Evolutionary conservation across 2,113 vertebrate genomes (phyloP).

Genomic region (Gymnobelideus leadbeateri): DNA sequence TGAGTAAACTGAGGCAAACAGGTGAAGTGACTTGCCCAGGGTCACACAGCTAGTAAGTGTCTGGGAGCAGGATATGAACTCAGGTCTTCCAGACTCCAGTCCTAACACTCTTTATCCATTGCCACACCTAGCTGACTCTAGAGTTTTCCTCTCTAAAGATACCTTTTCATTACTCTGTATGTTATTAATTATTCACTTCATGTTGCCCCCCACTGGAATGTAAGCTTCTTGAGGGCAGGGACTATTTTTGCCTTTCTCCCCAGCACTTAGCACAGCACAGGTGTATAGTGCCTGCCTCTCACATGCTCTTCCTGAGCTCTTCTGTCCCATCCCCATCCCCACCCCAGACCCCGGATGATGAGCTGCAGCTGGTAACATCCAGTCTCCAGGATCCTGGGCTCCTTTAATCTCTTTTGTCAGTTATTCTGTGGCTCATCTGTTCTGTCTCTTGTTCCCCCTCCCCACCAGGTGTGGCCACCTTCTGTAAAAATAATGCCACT

Average conservation of each 20-base stretch:
- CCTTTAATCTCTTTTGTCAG: neutral
- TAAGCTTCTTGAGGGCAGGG: neutral
- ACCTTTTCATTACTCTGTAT: neutral
- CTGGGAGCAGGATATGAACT: neutral
- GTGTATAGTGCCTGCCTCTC: neutral
- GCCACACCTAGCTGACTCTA: neutral
- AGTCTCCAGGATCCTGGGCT: neutral
- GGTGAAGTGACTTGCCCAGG: neutral
- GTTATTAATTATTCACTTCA: neutral
- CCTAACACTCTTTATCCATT: neutral
- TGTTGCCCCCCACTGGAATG: neutral
- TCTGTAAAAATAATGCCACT: constrained; percentile 88
- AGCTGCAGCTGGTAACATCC: neutral
- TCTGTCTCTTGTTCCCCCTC: neutral
- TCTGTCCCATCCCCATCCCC: neutral
- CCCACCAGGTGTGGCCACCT: constrained; percentile 89
- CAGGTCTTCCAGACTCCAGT: neutral
- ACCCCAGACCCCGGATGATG: neutral
- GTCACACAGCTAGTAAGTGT: neutral
- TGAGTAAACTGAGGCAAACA: neutral
- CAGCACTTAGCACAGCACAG: neutral
- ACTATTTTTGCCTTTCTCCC: neutral
- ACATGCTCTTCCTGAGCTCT: neutral
- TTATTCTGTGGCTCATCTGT: neutral
- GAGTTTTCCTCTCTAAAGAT: neutral